Conservation (phyloP, 2,113 vertebrate genomes). For the Phyllostomus hastatus region DNA sequence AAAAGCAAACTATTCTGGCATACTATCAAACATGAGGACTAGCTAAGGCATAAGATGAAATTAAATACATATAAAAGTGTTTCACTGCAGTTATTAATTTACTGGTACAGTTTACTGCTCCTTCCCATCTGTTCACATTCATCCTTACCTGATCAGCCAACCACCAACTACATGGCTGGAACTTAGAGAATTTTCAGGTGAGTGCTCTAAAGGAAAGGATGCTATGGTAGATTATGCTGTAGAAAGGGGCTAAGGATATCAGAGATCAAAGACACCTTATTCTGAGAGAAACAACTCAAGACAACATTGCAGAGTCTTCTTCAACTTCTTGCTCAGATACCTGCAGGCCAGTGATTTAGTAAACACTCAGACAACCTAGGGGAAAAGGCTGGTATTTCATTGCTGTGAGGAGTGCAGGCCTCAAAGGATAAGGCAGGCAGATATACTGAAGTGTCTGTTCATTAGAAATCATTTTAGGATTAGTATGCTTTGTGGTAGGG, state of each 20-base stretch:
- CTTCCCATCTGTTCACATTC: not conserved
- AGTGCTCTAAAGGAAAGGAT: not conserved
- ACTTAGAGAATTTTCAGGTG: not conserved
- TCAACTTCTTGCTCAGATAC: not conserved
- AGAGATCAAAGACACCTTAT: not conserved
- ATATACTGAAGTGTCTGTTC: not conserved
- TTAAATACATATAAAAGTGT: not conserved
- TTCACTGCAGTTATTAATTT: not conserved
- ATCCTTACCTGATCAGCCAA: not conserved
- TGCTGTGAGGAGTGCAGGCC: not conserved
- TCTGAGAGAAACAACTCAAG: not conserved
- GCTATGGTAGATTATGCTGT: not conserved
- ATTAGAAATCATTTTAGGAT: not conserved
- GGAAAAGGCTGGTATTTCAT: not conserved
- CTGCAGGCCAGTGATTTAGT: not conserved
- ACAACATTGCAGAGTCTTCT: not conserved
- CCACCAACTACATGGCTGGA: not conserved
- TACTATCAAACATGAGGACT: not conserved
- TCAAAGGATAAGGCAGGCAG: not conserved
- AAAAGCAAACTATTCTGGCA: not conserved
- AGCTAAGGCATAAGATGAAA: not conserved
- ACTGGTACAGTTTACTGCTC: not conserved
- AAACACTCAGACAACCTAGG: not conserved
- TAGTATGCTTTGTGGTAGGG: not conserved
- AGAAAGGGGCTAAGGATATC: not conserved